Evolutionary conservation across 2,888 invertebrate genomes (phyloP).

Genomic region (Diarsia dahlii): DNA sequence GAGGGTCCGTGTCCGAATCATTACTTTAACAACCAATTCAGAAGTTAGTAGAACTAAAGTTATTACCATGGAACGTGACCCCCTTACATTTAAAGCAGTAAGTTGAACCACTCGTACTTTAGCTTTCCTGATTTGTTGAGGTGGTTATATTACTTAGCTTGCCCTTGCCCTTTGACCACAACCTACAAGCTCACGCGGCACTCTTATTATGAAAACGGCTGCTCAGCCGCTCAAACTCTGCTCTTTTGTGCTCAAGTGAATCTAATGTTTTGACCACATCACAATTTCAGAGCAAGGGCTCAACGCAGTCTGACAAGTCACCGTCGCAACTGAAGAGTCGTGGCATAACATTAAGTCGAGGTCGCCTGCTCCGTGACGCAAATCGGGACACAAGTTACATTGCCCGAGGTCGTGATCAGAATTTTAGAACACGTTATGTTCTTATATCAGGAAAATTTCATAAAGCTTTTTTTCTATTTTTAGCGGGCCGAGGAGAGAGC

Average conservation of each 20-base stretch:
- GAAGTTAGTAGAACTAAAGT: conserved; percentile 40
- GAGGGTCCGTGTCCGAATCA: conserved; percentile 29
- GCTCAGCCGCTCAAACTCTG: too few relatives aligned
- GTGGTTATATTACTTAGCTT: conserved; percentile 1
- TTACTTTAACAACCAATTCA: conserved; percentile 51
- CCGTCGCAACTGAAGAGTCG: background rate
- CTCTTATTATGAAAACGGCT: background rate
- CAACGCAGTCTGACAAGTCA: background rate
- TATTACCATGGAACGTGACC: conserved; percentile 44
- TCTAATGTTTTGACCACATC: background rate
- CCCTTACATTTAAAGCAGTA: conserved; percentile 36
- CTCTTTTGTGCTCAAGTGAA: background rate
- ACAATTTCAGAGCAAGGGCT: background rate
- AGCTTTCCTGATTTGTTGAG: conserved; percentile 23
- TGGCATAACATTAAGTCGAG: background rate
- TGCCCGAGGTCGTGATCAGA: background rate
- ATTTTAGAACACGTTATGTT: conserved; percentile 2
- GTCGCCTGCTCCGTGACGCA: background rate
- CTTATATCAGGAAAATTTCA: background rate
- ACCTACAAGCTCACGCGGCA: background rate
- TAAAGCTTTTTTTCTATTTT: conserved; percentile 8
- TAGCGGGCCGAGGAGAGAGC: background rate
- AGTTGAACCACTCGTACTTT: conserved; percentile 16
- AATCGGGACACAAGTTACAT: background rate
- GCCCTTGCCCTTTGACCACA: background rate